phyloP scores from a whole-genome alignment of 2,113 vertebrate genomes.

The Xyrauchen texanus region DNA sequence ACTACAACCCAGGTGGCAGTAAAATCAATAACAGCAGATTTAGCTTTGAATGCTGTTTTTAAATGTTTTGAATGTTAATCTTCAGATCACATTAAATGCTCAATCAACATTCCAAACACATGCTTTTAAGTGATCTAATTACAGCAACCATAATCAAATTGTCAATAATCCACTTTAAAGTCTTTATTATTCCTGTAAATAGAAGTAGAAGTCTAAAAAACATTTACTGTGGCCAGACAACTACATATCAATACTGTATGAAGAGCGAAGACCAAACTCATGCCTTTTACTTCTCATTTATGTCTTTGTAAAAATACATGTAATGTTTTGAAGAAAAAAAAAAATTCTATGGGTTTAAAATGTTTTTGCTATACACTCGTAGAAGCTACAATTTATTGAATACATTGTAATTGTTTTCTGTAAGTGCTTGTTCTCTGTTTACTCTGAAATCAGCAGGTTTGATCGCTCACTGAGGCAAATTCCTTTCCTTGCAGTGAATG shows the following conservation, averaged over 20 bases:
- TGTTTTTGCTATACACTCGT: not conserved
- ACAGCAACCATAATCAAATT: constrained; percentile 6
- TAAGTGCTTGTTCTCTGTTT: not conserved
- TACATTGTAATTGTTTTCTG: not conserved
- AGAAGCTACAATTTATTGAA: not conserved
- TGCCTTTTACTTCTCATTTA: not conserved
- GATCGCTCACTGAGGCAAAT: constrained; percentile 1
- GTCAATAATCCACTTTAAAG: constrained; percentile 11
- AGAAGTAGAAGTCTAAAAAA: too few species aligned
- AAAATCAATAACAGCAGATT: not conserved
- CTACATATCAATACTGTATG: too few species aligned
- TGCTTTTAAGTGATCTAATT: constrained; percentile 19
- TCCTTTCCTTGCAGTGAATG: not conserved
- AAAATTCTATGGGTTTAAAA: not conserved
- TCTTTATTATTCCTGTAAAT: constrained; percentile 13
- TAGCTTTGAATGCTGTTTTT: constrained; percentile 3
- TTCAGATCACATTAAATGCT: constrained; percentile 12
- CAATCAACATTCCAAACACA: constrained; percentile 14
- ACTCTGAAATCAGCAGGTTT: not conserved
- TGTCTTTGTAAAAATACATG: not conserved
- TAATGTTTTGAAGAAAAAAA: not conserved
- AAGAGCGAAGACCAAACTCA: not conserved
- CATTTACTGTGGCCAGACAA: too few species aligned
- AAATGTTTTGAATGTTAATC: constrained; percentile 11
- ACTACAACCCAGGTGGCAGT: too few species aligned